Base-by-base conservation (phyloP, 2,888 invertebrate genomes). In the Cephus runcator region DNA sequence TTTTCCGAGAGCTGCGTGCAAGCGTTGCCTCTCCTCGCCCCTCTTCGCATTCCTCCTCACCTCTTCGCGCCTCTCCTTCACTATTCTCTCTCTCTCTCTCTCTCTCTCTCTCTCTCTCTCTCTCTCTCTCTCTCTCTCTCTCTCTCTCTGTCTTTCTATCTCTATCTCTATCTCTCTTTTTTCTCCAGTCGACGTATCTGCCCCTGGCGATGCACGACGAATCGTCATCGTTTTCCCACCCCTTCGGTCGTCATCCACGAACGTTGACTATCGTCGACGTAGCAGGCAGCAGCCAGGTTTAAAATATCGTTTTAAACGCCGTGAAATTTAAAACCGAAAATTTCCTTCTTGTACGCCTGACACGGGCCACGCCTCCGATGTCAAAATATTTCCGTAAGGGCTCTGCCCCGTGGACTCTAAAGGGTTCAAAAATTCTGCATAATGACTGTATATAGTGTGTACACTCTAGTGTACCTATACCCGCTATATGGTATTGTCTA, bases 371-470 rank as follows among this genome's bases (percentile, higher is more conserved):
- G 88, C 90, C 90, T 85, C 84, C 81, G 81, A 82, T 90, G 90
- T 91, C 91, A 90, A 89, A 91, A 91, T 90, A 91, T 91, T 90
- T 90, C 86, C 84, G 76, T 80, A 81, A 79, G 81, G 76, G 79
- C 71, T 71, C 31, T 71, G 71, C 71, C 71, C 71, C 12, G 33
- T 2, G 12, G 71, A 31, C 31, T 71, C 56, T 77, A 83, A 85
- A 83, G 86, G 85, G 83, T 87, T 81, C 79, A 81, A 84, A 85
- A 83, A 83, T 84, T 82, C 76, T 82, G 79, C 81, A 77, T 79
- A 78, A 71, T 34, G 71, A 71, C 71, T 71, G 71, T 71, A 71
- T 34, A 31, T 71, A 71, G 71, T 71, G 33, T 34, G 71, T 31
- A 71, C 31, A 31, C 31, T 34, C 31, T 23, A 23, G 34, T 71